Evolutionary conservation across 2,113 vertebrate genomes (phyloP).

Genomic region (Hippocampus barbouri): DNA sequence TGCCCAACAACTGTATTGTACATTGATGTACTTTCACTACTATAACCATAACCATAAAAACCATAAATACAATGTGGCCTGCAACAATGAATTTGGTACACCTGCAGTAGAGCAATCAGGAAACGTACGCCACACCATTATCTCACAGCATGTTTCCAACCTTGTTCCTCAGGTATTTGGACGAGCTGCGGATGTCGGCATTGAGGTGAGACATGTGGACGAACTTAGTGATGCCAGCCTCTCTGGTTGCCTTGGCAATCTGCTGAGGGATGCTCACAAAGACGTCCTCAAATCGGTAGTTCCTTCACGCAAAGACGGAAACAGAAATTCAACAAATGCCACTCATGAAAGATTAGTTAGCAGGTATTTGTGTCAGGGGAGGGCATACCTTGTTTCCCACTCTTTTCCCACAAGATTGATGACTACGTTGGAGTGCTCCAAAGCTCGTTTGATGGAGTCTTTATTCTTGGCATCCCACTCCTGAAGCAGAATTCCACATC

Average conservation of each 20-base stretch:
- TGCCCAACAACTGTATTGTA: no score
- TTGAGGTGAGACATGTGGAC: conserved; percentile 94
- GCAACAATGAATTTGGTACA: no score
- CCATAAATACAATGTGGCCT: no score
- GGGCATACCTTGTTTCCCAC: conserved; percentile 86
- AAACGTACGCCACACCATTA: neutral
- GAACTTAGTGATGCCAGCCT: conserved; percentile 83
- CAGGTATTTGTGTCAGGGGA: neutral
- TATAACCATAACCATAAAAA: no score
- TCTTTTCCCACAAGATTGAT: conserved; percentile 92
- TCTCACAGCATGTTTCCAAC: conserved; percentile 49
- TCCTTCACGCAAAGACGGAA: conserved; percentile 66
- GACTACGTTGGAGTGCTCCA: conserved; percentile 88
- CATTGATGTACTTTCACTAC: no score
- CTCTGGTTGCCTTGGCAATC: conserved; percentile 78
- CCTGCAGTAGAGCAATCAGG: no score
- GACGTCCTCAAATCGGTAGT: conserved; percentile 84
- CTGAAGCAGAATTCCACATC: conserved; percentile 56
- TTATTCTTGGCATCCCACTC: conserved; percentile 86
- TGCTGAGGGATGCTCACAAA: conserved; percentile 82
- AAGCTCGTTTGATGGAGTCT: conserved; percentile 80
- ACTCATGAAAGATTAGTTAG: neutral
- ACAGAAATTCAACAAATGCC: neutral
- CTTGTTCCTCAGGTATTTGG: conserved; percentile 91
- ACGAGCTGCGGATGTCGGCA: conserved; percentile 85